Evolutionary conservation across 2,113 vertebrate species (phyloP), one percentile per base, ranked within the genome.

Genomic region (Brachyistius frenatus): DNA sequence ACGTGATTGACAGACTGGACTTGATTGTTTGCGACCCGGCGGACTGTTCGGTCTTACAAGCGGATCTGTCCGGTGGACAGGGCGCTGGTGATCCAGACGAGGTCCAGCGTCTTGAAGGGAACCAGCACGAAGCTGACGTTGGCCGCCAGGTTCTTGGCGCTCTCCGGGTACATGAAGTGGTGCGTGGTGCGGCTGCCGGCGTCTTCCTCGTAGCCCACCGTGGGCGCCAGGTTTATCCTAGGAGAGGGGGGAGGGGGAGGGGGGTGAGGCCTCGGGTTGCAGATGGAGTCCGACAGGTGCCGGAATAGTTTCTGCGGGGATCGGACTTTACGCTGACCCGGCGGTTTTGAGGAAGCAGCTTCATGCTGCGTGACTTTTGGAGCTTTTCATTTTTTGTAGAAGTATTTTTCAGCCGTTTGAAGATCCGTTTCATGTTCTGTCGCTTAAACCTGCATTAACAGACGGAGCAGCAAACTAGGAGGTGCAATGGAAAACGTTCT

Each of bases 141-240:
- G 92, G 97, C 92, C 0, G 96, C 96, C 84, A 99, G 94, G 89
- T 99, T 99, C 93, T 97, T 99, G 94, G 98, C 98, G 90, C 98
- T 99, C 94, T 99, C 98, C 0, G 98, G 98, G 90, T 99, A 99
- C 98, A 99, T 99, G 95, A 99, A 99, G 90, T 99, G 98, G 84
- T 99, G 98, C 0, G 97, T 99, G 76, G 98, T 99, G 66, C 90
- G 95, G 86, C 96, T 87, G 10, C 98, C 98, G 5, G 96, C 98
- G 1, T 99, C 98, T 0, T 95, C 95, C 84, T 99, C 98, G 39
- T 97, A 99, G 83, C 98, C 98, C 85, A 98, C 94, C 0, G 98
- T 99, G 37, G 98, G 98, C 0, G 98, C 98, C 93, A 98, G 96
- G 92, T 99, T 99, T 91, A 99, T 99, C 91, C 98, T 99, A 1